A percentile compares a stretch with the other conserved stretches of the same genome.
Conservation (phyloP, 2,113 vertebrate genomes). For the Bubo bubo region DNA sequence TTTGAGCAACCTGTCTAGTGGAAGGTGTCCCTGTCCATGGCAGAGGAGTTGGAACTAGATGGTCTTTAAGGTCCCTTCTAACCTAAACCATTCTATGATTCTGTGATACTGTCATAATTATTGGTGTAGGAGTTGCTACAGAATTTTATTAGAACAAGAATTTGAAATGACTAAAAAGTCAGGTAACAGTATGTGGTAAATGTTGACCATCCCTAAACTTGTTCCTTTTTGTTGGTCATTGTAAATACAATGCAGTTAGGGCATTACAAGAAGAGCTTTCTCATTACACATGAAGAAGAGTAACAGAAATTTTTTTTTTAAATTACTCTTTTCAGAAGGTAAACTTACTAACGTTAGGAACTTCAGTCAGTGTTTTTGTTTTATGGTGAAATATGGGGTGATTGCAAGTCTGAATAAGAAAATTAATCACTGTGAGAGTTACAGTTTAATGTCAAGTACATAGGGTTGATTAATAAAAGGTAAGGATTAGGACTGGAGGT, state of each 20-base stretch:
- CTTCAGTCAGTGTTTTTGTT: not conserved
- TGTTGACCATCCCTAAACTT: not conserved
- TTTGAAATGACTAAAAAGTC: not conserved
- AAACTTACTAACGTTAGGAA: not conserved
- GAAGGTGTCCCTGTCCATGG: too few relatives aligned
- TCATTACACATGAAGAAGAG: not conserved
- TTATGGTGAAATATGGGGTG: not conserved
- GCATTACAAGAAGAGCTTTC: not conserved
- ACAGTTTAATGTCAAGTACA: not conserved
- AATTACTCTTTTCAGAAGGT: not conserved
- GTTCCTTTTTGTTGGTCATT: not conserved
- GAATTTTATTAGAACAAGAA: not conserved
- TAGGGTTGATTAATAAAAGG: not conserved
- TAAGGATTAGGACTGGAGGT: not conserved
- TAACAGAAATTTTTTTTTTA: not conserved
- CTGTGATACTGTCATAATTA: not conserved
- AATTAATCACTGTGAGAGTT: not conserved
- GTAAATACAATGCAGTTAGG: not conserved
- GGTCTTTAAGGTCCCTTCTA: too few relatives aligned
- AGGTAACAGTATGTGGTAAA: not conserved
- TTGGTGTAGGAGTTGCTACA: not conserved
- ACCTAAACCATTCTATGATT: too few relatives aligned
- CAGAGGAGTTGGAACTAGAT: too few relatives aligned
- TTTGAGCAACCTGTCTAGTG: too few relatives aligned
- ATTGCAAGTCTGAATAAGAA: not conserved